Base-by-base conservation (phyloP, 2,113 vertebrate genomes). In the Cryptomyrus ogoouensis region DNA sequence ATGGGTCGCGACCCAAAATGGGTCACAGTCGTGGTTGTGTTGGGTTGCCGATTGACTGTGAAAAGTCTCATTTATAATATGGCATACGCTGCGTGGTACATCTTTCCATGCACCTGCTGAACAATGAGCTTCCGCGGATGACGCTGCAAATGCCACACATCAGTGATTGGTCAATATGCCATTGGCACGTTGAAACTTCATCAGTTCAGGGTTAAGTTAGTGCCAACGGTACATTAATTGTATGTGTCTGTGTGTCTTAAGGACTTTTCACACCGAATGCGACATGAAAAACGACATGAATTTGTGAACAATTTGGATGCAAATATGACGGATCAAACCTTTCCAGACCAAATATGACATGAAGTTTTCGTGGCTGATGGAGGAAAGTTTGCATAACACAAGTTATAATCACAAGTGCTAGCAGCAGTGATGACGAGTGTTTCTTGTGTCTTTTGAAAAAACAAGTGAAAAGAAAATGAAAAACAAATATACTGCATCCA, bases 61-160 rank as follows among this genome's bases (percentile, higher is more conserved):
- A 24, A 58, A 58, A 58, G 56, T 24, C 56, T 58, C 0, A 24
- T 58, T 58, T 58, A 58, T 58, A 58, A 58, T 24, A 58, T 24
- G 3, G 17, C 1, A 56, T 21, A 5, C 0, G 2, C 17, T 17
- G 19, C 0, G 0, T 9, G 3, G 15, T 17, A 19, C 1, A 5
- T 56, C 53, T 56, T 21, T 56, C 56, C 56, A 24, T 21, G 21
- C 56, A 58, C 56, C 56, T 7, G 6, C 21, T 5, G 24, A 58
- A 58, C 56, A 58, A 24, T 24, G 19, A 58, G 4, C 21, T 8
- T 58, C 6, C 0, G 7, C 2, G 2, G 8, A 62, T 8, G 56
- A 24, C 21, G 21, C 56, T 58, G 56, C 21, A 24, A 58, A 58
- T 24, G 56, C 56, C 56, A 24, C 21, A 21, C 24, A 24, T 8